Percentiles rank a stretch among this genome's conserved stretches.
Conservation (phyloP, 2,888 invertebrate genomes). For the Arctia plantaginis region DNA sequence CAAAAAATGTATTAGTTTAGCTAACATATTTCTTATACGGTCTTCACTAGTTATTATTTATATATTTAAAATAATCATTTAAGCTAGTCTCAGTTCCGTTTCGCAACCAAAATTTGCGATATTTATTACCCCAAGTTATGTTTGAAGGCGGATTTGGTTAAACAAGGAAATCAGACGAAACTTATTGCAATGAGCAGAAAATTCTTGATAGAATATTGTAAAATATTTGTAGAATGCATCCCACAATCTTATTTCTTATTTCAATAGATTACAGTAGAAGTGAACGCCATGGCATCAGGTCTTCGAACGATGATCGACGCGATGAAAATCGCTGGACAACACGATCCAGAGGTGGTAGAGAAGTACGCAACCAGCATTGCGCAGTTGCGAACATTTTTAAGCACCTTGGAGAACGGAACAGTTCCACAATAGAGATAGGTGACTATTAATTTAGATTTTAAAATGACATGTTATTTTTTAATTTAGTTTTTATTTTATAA, state of each 20-base stretch:
- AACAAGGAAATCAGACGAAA: no score
- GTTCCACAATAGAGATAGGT: conserved; percentile 10
- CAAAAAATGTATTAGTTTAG: no score
- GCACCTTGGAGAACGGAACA: background rate
- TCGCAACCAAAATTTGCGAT: no score
- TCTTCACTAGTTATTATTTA: no score
- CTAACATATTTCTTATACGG: background rate
- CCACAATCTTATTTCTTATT: background rate
- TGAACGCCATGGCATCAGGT: conserved; percentile 13
- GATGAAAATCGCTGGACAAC: conserved; percentile 19
- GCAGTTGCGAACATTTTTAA: background rate
- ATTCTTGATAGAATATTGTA: no score
- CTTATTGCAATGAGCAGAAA: no score
- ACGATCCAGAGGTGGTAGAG: conserved; percentile 9
- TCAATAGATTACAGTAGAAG: conserved; percentile 15
- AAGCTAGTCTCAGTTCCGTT: no score
- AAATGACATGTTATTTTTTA: conserved; percentile 5
- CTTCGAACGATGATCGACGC: conserved; percentile 19
- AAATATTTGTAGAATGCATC: background rate
- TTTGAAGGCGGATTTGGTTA: no score
- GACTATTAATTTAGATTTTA: background rate
- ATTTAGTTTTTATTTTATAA: background rate
- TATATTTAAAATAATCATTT: no score
- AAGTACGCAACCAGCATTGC: conserved; percentile 15
- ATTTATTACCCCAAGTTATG: no score